phyloP scores from a whole-genome alignment of 2,888 invertebrate genomes.

The Drosophila monieri region DNA sequence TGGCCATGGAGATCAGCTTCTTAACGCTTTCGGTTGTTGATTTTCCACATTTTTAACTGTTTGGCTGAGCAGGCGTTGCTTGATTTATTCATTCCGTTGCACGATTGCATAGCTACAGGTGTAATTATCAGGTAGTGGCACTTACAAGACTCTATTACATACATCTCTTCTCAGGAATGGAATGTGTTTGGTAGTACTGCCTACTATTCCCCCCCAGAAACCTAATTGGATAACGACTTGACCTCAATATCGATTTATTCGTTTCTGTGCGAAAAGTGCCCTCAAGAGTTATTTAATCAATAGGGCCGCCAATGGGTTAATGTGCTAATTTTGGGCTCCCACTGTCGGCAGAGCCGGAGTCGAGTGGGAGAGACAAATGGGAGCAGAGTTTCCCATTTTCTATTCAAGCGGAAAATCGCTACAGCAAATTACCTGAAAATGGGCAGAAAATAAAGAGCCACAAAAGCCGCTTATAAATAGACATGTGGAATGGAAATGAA shows the following conservation, averaged over 20 bases:
- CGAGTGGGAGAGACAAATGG: slow-evolving; percentile 20
- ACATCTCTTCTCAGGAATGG: too few relatives aligned
- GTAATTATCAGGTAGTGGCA: slow-evolving; percentile 53
- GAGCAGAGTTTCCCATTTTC: slow-evolving; percentile 38
- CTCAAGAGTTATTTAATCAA: slow-evolving; percentile 71
- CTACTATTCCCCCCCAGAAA: slow-evolving; percentile 3
- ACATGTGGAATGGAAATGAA: slow-evolving; percentile 24
- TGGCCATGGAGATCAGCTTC: slow-evolving; percentile 39
- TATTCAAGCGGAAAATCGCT: slow-evolving; percentile 74
- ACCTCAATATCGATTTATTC: slow-evolving; percentile 44
- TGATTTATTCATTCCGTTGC: slow-evolving; percentile 64
- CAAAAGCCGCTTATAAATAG: slow-evolving; percentile 66
- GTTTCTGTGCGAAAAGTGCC: slow-evolving; percentile 30
- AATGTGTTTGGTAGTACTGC: not conserved
- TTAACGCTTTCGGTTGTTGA: slow-evolving; percentile 46
- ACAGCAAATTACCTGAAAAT: slow-evolving; percentile 76
- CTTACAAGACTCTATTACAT: not conserved
- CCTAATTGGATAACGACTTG: slow-evolving; percentile 61
- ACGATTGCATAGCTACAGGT: slow-evolving; percentile 28
- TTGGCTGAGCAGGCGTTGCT: slow-evolving; percentile 64
- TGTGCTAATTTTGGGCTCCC: slow-evolving; percentile 65
- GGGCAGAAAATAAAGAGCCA: slow-evolving; percentile 41
- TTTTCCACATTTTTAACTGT: slow-evolving; percentile 61
- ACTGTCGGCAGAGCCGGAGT: slow-evolving; percentile 17
- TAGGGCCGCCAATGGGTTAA: slow-evolving; percentile 68